Percentiles rank a stretch among this genome's conserved stretches.
Conservation (phyloP, 2,797 vertebrate species). For the Mormyrus hasselquistii region DNA sequence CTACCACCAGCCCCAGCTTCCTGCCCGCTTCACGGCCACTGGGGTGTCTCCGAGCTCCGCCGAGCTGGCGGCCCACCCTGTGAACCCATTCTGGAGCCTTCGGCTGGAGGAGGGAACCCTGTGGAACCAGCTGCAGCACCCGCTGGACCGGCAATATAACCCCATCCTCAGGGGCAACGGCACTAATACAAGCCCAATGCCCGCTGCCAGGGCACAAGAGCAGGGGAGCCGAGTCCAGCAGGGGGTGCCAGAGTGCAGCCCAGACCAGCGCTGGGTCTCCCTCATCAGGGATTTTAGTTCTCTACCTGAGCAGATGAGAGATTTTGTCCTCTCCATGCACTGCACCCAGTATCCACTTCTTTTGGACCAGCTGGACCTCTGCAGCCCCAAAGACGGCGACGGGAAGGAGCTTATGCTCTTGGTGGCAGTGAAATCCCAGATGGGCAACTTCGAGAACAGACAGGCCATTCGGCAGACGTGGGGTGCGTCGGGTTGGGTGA, state of each 20-base stretch:
- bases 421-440: conserved; percentile 68
- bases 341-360: conserved; percentile 59
- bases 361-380: conserved; percentile 56
- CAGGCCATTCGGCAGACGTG: conserved; percentile 73
- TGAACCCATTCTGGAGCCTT: conserved; percentile 65
- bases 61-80: conserved; percentile 49
- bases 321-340: conserved; percentile 66
- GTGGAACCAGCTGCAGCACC: conserved; percentile 68
- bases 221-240: conserved; percentile 19
- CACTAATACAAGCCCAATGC: conserved; percentile 14
- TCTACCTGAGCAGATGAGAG: conserved; percentile 57
- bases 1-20: conserved; percentile 57
- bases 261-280: conserved; percentile 38
- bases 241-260: conserved; percentile 42
- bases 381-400: conserved; percentile 27
- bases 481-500: conserved; percentile 56
- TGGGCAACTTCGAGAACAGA: conserved; percentile 68
- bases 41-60: conserved; percentile 53
- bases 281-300: conserved; percentile 39
- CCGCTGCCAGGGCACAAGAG: not conserved
- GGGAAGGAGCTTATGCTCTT: conserved; percentile 52
- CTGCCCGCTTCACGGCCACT: conserved; percentile 55
- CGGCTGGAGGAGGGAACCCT: conserved; percentile 55
- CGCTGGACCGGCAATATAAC: conserved; percentile 61
- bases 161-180: conserved; percentile 56